These are phyloP conservation scores for Sebastiscus albofasciatus DNA, from an alignment of 2,797 vertebrate genomes.

Conservation along the genomic window DNA sequence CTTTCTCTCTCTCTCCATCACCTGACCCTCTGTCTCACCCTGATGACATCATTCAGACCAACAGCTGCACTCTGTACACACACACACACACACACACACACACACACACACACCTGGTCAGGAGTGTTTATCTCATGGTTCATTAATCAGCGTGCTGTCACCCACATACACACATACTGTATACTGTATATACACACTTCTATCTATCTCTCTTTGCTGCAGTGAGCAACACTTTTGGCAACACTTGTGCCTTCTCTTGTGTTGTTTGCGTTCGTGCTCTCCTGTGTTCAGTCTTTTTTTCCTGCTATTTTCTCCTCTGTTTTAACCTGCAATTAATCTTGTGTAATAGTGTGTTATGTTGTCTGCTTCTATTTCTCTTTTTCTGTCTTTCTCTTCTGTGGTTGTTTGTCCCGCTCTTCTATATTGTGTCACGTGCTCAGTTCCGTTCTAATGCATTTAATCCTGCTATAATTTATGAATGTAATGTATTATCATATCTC, in stretches of 20 bases:
- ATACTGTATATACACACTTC: background rate
- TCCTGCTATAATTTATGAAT: background rate
- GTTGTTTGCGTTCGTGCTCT: background rate
- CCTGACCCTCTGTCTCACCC: slow-evolving; percentile 30
- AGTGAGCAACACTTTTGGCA: background rate
- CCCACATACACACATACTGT: background rate
- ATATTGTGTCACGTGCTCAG: background rate
- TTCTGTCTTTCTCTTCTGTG: background rate
- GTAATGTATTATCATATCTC: background rate
- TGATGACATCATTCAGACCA: slow-evolving; percentile 56
- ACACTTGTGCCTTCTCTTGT: background rate
- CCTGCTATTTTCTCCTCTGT: background rate
- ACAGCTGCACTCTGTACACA: slow-evolving; percentile 45
- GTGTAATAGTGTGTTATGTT: background rate
- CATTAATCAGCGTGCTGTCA: slow-evolving; percentile 51
- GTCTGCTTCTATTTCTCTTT: background rate
- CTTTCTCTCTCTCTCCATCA: slow-evolving; percentile 6
- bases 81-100: slow-evolving; percentile 15
- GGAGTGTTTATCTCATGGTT: slow-evolving; percentile 55
- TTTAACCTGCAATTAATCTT: slow-evolving; percentile 4
- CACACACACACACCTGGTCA: slow-evolving; percentile 46
- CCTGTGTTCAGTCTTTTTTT: background rate
- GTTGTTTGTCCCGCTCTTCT: background rate
- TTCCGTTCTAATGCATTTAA: background rate
- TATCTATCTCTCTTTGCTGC: background rate